Evolutionary conservation across 2,888 invertebrate species (phyloP).

Genomic region (Dryomyza anilis): DNA sequence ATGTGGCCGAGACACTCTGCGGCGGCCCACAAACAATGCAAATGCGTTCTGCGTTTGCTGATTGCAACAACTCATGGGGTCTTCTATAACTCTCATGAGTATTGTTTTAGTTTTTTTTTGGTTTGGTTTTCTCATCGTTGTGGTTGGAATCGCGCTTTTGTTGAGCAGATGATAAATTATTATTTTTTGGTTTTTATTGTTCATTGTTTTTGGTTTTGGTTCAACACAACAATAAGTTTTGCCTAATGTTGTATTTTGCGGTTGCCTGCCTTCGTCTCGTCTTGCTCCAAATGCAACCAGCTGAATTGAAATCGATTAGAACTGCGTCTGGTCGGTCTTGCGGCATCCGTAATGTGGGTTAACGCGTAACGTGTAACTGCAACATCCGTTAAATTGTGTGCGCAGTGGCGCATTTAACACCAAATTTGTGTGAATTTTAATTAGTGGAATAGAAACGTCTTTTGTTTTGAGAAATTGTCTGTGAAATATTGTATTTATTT

Average conservation of each 20-base stretch:
- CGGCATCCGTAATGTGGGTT: no score
- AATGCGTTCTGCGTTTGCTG: no score
- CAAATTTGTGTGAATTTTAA: no score
- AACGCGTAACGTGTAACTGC: no score
- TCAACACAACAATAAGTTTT: slow-evolving; percentile 4
- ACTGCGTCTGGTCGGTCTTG: no score
- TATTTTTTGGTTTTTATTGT: background rate
- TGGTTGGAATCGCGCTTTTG: no score
- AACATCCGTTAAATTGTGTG: no score
- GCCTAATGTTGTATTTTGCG: background rate
- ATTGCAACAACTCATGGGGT: slow-evolving; percentile 12
- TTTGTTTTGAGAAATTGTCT: no score
- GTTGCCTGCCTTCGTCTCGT: background rate
- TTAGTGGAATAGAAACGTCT: no score
- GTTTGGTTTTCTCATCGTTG: background rate
- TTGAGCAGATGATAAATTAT: slow-evolving; percentile 16
- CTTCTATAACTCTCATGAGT: no score
- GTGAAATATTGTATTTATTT: no score
- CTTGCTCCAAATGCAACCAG: background rate
- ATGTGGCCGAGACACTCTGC: slow-evolving; percentile 9
- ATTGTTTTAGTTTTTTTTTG: background rate
- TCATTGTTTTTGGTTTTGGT: slow-evolving; percentile 1
- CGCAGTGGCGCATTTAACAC: no score
- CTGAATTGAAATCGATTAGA: slow-evolving; percentile 8
- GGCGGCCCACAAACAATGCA: slow-evolving; percentile 6